Conservation (phyloP, 2,888 invertebrate species). For the Graphium colonna region DNA sequence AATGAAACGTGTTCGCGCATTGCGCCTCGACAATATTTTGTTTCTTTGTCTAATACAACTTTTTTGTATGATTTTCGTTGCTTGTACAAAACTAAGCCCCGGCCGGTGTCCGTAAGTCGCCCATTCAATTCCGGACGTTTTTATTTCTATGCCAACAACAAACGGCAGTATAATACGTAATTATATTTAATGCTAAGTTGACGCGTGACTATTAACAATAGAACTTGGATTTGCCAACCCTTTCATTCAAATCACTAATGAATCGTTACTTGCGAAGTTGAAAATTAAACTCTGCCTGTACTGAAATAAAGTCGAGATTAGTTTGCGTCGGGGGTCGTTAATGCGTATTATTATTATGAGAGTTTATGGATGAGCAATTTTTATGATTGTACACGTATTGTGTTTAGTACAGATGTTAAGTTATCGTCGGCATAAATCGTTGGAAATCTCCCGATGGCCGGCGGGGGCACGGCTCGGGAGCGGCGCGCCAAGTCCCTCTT, state of each 20-base stretch:
- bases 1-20: not conserved
- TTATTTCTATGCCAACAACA: slow-evolving; percentile 52
- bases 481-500: slow-evolving; percentile 17
- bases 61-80: not conserved
- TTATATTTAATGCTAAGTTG: slow-evolving; percentile 65
- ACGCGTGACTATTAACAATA: slow-evolving; percentile 77
- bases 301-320: slow-evolving; percentile 34
- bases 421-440: slow-evolving; percentile 36
- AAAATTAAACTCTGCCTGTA: slow-evolving; percentile 34
- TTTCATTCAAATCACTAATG: slow-evolving; percentile 70
- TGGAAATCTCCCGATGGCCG: slow-evolving; percentile 37
- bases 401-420: slow-evolving; percentile 40
- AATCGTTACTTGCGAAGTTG: slow-evolving; percentile 39
- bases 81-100: not conserved
- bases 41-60: not conserved
- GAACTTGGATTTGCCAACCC: slow-evolving; percentile 77
- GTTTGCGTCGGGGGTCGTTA: slow-evolving; percentile 32
- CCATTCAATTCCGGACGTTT: slow-evolving; percentile 37
- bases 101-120: not conserved
- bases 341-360: slow-evolving; percentile 62
- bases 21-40: not conserved
- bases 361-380: slow-evolving; percentile 74
- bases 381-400: slow-evolving; percentile 65
- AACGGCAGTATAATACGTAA: slow-evolving; percentile 69
- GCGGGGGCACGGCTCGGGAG: slow-evolving; percentile 32